Conservation (phyloP, 2,888 invertebrate species). For the Cryptocheilus praepositus region DNA sequence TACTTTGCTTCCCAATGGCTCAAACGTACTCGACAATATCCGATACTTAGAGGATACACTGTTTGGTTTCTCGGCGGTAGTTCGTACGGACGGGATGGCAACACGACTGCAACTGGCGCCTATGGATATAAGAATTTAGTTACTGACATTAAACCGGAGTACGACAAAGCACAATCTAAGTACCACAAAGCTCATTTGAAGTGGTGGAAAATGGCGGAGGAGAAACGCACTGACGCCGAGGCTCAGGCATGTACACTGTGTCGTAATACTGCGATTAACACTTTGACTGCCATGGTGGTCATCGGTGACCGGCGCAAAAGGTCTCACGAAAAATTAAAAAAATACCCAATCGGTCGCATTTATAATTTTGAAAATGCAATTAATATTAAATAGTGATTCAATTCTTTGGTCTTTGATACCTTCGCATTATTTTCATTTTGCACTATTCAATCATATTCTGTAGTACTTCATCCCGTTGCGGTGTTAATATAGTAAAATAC, state of each 20-base stretch:
- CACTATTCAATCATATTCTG: no score
- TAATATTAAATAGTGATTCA: no score
- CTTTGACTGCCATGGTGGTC: no score
- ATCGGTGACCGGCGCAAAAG: no score
- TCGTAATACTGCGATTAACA: no score
- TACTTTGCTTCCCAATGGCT: constrained; percentile 70
- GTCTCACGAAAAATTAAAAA: no score
- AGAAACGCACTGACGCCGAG: constrained; percentile 4
- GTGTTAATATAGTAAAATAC: no score
- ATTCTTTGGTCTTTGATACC: no score
- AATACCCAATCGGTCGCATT: no score
- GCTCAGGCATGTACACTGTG: constrained; percentile 20
- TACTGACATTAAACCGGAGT: constrained; percentile 53
- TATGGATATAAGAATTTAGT: constrained; percentile 59
- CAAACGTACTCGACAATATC: constrained; percentile 53
- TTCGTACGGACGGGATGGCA: constrained; percentile 60
- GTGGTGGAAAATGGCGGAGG: constrained; percentile 37
- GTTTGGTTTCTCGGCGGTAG: constrained; percentile 64
- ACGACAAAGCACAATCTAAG: constrained; percentile 35
- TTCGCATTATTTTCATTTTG: no score
- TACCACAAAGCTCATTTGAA: constrained; percentile 31
- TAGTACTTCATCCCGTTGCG: no score
- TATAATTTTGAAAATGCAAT: no score
- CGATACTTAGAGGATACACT: constrained; percentile 59
- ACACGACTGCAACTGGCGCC: constrained; percentile 57